Evolutionary conservation across 1,140 invertebrate genomes (phyloP).

Genomic region (Paralvinella palmiformis): DNA sequence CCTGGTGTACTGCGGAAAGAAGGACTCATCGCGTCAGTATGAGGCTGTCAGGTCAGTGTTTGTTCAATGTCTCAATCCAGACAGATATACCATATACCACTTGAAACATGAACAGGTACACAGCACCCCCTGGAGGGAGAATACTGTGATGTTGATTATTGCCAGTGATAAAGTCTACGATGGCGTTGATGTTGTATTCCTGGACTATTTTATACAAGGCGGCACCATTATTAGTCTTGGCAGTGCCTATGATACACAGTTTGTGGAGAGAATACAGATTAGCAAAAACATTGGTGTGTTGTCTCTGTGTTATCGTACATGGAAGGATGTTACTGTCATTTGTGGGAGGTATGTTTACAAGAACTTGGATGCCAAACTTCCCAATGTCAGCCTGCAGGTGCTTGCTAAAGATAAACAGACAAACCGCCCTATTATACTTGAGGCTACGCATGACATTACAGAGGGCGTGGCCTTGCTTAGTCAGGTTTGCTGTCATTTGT

Average conservation of each 20-base stretch:
- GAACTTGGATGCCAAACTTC: slow-evolving; percentile 51
- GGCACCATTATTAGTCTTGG: slow-evolving; percentile 75
- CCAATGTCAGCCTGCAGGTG: slow-evolving; percentile 63
- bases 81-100: slow-evolving; percentile 72
- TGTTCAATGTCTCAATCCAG: slow-evolving; percentile 61
- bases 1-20: slow-evolving; percentile 64
- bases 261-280: slow-evolving; percentile 70
- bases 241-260: slow-evolving; percentile 64
- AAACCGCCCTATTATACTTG: slow-evolving; percentile 72
- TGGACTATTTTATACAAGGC: slow-evolving; percentile 66
- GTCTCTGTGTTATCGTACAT: slow-evolving; percentile 72
- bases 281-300: slow-evolving; percentile 74
- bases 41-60: slow-evolving; percentile 66
- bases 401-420: slow-evolving; percentile 76
- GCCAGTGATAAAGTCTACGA: slow-evolving; percentile 64
- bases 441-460: slow-evolving; percentile 60
- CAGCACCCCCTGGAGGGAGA: slow-evolving; percentile 63
- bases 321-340: slow-evolving; percentile 75
- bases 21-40: slow-evolving; percentile 64
- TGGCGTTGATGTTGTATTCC: slow-evolving; percentile 59
- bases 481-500: slow-evolving; percentile 55
- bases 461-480: slow-evolving; percentile 73
- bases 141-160: slow-evolving; percentile 68
- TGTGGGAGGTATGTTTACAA: slow-evolving; percentile 83
- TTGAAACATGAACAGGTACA: slow-evolving; percentile 60